Conservation (phyloP, 2,113 vertebrate genomes). For the Macrotis lagotis region DNA sequence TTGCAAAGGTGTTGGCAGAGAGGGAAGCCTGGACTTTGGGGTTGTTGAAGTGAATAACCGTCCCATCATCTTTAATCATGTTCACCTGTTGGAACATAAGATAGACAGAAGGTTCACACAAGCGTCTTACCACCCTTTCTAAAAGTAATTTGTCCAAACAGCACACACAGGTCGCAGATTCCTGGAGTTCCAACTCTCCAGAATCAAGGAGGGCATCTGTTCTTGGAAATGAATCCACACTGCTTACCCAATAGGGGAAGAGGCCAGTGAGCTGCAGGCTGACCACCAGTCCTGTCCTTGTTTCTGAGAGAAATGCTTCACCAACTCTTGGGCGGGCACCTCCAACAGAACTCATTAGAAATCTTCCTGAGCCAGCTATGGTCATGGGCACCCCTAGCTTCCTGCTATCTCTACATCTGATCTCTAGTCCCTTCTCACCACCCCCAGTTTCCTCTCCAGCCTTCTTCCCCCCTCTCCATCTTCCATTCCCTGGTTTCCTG, state of each 20-base stretch:
- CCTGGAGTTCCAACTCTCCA: background rate
- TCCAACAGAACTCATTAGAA: background rate
- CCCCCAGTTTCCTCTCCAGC: background rate
- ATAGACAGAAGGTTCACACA: constrained; percentile 65
- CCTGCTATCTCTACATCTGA: background rate
- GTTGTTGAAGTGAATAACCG: constrained; percentile 99
- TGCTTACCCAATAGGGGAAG: background rate
- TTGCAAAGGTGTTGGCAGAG: constrained; percentile 98
- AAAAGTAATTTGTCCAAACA: background rate
- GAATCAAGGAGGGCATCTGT: background rate
- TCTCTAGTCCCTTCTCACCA: background rate
- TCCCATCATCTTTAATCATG: constrained; percentile 99
- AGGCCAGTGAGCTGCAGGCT: background rate
- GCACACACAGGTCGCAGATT: background rate
- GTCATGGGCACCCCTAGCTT: background rate
- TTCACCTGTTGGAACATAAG: constrained; percentile 90
- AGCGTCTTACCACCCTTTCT: background rate
- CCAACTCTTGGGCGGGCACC: background rate
- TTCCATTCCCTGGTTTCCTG: background rate
- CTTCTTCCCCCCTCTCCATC: no score
- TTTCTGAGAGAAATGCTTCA: background rate
- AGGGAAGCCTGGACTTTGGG: constrained; percentile 99
- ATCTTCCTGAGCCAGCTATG: background rate
- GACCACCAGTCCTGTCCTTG: background rate
- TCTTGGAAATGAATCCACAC: background rate